Conservation (phyloP, 1,140 invertebrate species). For the Temnothorax curvispinosus region DNA sequence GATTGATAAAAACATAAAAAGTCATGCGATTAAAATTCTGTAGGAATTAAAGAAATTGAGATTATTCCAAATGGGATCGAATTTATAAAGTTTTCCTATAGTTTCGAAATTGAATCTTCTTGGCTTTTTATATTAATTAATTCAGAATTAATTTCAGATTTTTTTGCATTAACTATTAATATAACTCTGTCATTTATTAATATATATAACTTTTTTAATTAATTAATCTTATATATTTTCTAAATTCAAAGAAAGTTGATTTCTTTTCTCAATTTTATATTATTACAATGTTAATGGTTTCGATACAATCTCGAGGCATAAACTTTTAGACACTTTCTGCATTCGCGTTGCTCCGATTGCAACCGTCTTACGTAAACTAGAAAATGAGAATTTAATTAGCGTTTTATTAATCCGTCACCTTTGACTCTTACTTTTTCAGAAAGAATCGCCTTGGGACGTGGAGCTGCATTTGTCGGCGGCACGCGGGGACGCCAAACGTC, state of each 20-base stretch:
- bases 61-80: not conserved
- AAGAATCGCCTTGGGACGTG: constrained; percentile 96
- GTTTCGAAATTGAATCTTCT: not conserved
- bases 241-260: not conserved
- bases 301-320: not conserved
- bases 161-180: not conserved
- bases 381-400: not conserved
- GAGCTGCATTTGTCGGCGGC: constrained; percentile 95
- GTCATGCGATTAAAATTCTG: not conserved
- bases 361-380: not conserved
- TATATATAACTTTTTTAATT: not conserved
- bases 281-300: not conserved
- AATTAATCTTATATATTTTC: not conserved
- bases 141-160: not conserved
- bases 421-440: constrained; percentile 86
- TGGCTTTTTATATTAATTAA: no score
- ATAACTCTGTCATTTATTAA: not conserved
- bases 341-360: not conserved
- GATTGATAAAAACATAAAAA: not conserved
- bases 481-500: constrained; percentile 91
- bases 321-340: not conserved
- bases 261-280: not conserved
- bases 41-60: not conserved
- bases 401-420: constrained; percentile 12
- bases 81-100: not conserved